Conservation (phyloP, 2,797 vertebrate species). For the Labeo calbasu region DNA sequence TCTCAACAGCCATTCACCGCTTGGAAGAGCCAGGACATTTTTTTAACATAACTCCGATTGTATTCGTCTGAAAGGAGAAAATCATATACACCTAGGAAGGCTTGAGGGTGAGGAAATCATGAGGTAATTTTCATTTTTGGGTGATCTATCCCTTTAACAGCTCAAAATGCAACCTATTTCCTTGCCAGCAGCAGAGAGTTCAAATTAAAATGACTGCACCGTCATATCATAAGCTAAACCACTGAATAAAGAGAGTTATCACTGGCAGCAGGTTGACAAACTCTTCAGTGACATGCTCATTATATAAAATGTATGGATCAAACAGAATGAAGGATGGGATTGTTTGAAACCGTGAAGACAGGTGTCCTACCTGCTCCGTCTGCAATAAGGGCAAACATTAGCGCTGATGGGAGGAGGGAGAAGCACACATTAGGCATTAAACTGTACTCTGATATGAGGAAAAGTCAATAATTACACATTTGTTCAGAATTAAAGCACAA, state of each 20-base stretch:
- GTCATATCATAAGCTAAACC: background rate
- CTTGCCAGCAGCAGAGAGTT: background rate
- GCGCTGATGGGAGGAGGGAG: constrained; percentile 71
- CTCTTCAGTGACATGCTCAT: constrained; percentile 18
- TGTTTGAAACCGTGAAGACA: background rate
- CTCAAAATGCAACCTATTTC: background rate
- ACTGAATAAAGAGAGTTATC: background rate
- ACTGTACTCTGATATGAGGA: background rate
- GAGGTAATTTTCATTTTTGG: too few relatives aligned
- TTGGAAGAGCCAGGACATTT: too few relatives aligned
- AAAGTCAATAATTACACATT: constrained; percentile 13
- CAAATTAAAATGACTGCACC: background rate
- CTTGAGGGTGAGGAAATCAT: too few relatives aligned
- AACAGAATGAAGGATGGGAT: constrained; percentile 11
- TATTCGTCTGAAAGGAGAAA: too few relatives aligned
- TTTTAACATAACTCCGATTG: too few relatives aligned
- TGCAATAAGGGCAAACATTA: constrained; percentile 81
- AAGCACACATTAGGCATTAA: constrained; percentile 51
- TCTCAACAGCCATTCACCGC: too few relatives aligned
- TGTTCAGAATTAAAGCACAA: background rate
- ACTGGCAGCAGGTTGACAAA: background rate
- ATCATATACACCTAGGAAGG: too few relatives aligned
- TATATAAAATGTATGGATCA: constrained; percentile 29
- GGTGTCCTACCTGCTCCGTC: constrained; percentile 75
- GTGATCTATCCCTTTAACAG: background rate